A percentile compares a stretch with the other conserved stretches of the same genome.
Evolutionary conservation across 2,113 vertebrate genomes (phyloP).

Genomic region (Aspiorhynchus laticeps): DNA sequence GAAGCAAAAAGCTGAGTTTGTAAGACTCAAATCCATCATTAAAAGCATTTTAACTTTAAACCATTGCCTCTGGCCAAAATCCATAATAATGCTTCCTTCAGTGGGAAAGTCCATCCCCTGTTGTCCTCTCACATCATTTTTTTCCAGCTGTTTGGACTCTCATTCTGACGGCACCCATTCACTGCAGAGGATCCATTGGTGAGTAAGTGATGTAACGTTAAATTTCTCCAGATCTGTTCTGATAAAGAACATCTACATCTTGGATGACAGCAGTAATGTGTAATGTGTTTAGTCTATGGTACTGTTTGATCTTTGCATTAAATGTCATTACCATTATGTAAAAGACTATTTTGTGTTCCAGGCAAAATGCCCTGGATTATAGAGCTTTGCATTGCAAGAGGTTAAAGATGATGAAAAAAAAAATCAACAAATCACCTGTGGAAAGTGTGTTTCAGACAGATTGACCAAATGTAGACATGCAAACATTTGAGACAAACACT

Average conservation of each 20-base stretch:
- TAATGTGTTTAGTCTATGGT: too few relatives aligned
- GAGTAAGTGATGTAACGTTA: too few relatives aligned
- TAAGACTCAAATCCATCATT: background rate
- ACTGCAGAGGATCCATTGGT: too few relatives aligned
- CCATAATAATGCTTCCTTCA: background rate
- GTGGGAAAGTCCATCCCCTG: background rate
- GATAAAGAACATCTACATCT: too few relatives aligned
- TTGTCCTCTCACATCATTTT: background rate
- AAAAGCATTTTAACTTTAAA: background rate
- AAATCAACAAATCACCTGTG: background rate
- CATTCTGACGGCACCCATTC: too few relatives aligned
- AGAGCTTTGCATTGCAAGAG: background rate
- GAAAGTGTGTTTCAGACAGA: background rate
- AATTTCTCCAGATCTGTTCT: too few relatives aligned
- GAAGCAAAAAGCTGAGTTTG: background rate
- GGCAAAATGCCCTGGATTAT: background rate
- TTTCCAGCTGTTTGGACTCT: too few relatives aligned
- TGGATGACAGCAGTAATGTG: too few relatives aligned
- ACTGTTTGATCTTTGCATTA: background rate
- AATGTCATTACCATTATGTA: background rate
- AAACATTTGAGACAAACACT: background rate
- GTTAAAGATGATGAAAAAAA: background rate
- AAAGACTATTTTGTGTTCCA: background rate
- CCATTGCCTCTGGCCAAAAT: background rate
- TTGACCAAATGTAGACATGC: background rate